phyloP scores from a whole-genome alignment of 2,113 vertebrate species.

The Mus musculus region DNA sequence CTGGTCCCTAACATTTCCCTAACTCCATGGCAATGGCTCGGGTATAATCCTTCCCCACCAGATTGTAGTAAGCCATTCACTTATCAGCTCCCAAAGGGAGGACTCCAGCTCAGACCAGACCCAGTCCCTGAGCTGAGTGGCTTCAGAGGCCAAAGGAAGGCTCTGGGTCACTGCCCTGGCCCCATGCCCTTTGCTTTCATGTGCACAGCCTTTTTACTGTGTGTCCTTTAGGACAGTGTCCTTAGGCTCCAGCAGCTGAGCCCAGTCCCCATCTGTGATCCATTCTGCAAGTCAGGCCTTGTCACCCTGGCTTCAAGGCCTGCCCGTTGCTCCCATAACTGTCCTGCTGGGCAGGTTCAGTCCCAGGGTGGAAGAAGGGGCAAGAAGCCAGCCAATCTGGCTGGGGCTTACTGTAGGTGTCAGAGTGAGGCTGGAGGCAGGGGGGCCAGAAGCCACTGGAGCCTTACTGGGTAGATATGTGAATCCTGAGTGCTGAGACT shows the following conservation, averaged over 20 bases:
- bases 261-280: too few relatives aligned
- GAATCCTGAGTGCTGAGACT: neutral
- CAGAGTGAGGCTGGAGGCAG: too few relatives aligned
- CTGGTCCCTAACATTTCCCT: neutral
- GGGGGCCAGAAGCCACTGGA: neutral
- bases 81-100: neutral
- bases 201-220: rapidly evolving
- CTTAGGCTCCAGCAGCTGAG: neutral
- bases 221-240: neutral
- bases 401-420: neutral
- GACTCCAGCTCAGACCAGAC: too few relatives aligned
- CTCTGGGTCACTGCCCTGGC: neutral
- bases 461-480: neutral
- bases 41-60: neutral
- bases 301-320: neutral
- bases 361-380: neutral
- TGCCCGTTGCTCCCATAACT: neutral
- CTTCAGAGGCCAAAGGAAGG: neutral
- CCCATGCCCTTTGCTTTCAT: rapidly evolving
- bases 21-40: neutral
- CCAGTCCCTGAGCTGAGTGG: neutral
- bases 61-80: neutral
- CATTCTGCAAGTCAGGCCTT: neutral
- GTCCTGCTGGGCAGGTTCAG: too few relatives aligned
- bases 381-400: too few relatives aligned